Evolutionary conservation across 2,113 vertebrate species (phyloP).

Genomic region (Strix aluco): DNA sequence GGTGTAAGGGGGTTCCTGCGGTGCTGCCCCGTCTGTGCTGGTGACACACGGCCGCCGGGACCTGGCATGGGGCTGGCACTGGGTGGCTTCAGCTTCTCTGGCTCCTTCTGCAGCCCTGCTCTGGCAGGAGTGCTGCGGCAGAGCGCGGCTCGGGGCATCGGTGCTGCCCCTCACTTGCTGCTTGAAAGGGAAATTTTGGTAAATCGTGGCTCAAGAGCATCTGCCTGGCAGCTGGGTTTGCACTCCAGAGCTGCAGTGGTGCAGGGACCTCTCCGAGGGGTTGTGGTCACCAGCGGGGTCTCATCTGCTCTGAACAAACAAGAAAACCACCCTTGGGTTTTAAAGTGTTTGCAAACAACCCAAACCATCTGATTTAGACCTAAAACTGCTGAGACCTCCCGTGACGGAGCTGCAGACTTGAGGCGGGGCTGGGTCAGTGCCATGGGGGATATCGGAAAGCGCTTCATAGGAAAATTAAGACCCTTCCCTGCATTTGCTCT

Average conservation of each 20-base stretch:
- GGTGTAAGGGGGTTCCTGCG: not conserved
- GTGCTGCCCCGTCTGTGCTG: not conserved
- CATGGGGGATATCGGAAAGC: accelerated
- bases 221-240: not conserved
- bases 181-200: not conserved
- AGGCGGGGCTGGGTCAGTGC: accelerated
- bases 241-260: accelerated
- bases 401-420: not conserved
- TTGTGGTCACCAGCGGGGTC: not conserved
- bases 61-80: not conserved
- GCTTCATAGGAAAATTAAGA: accelerated
- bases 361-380: not conserved
- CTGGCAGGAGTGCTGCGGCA: accelerated
- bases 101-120: not conserved
- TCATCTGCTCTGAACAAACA: not conserved
- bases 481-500: not conserved
- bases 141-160: accelerated
- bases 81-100: not conserved
- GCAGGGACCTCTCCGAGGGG: not conserved
- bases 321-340: not conserved
- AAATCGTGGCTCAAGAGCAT: accelerated
- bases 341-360: not conserved
- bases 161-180: not conserved
- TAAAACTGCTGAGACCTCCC: not conserved
- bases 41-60: accelerated